Percentiles rank a stretch among this genome's conserved stretches.
Evolutionary conservation across 2,888 invertebrate species (phyloP).

Genomic region (Cryptocheilus praepositus): DNA sequence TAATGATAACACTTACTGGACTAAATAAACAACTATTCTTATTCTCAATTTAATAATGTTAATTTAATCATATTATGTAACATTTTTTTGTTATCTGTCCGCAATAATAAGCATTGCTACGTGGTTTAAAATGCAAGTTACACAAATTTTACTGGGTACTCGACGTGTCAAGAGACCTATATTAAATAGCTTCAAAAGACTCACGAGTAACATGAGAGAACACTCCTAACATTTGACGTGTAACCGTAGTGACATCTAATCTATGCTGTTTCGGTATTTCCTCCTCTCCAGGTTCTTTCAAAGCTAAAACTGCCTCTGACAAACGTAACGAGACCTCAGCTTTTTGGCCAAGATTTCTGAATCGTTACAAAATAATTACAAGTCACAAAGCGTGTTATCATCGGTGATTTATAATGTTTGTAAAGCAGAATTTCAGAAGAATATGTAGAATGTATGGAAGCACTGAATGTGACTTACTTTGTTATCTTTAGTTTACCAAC

Average conservation of each 20-base stretch:
- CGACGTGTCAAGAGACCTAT: neutral
- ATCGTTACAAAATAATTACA: slow-evolving; percentile 30
- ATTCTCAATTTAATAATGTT: too few relatives aligned
- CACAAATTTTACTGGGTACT: too few relatives aligned
- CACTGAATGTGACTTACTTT: slow-evolving; percentile 76
- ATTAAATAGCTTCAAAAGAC: slow-evolving; percentile 62
- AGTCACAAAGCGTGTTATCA: neutral
- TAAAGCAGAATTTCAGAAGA: neutral
- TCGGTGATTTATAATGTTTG: neutral
- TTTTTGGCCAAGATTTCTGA: slow-evolving; percentile 83
- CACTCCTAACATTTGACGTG: slow-evolving; percentile 93
- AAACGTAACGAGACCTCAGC: slow-evolving; percentile 92
- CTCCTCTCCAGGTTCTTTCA: slow-evolving; percentile 87
- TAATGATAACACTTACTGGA: too few relatives aligned
- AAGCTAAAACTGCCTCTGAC: slow-evolving; percentile 86
- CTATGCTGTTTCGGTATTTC: slow-evolving; percentile 93
- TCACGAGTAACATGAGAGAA: slow-evolving; percentile 90
- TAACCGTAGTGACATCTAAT: slow-evolving; percentile 92
- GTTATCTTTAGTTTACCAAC: slow-evolving; percentile 94
- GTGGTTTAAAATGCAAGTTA: too few relatives aligned
- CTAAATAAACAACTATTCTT: too few relatives aligned
- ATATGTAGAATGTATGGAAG: neutral
- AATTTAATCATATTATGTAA: too few relatives aligned
- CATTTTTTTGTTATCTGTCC: too few relatives aligned
- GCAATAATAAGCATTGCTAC: too few relatives aligned